A percentile compares a stretch with the other conserved stretches of the same genome.
Conservation (phyloP, 2,113 vertebrate genomes). For the Oceanodroma tethys region DNA sequence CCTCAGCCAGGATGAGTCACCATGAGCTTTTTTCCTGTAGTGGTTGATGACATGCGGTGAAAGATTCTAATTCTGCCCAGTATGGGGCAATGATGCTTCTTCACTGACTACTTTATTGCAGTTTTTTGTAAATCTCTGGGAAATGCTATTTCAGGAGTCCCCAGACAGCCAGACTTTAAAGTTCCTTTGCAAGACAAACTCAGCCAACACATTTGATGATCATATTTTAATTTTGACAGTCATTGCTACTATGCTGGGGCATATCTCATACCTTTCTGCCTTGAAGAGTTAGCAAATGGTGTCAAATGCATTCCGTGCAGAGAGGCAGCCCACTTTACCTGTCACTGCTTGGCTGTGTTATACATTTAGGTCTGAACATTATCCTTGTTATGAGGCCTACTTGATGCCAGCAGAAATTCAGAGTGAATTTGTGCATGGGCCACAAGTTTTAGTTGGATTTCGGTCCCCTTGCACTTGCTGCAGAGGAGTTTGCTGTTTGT, state of each 20-base stretch:
- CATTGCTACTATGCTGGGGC: not conserved
- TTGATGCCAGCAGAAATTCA: not conserved
- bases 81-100: not conserved
- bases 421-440: not conserved
- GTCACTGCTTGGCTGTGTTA: not conserved
- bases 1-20: not conserved
- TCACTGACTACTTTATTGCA: not conserved
- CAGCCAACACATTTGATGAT: not conserved
- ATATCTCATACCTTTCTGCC: not conserved
- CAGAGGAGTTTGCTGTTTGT: not conserved
- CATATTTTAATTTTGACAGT: not conserved
- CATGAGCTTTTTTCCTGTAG: not conserved
- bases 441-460: not conserved
- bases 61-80: not conserved
- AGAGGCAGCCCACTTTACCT: not conserved
- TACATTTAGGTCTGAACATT: not conserved
- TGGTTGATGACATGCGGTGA: not conserved
- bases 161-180: not conserved
- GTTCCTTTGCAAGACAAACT: not conserved
- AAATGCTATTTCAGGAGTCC: not conserved
- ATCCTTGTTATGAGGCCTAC: not conserved
- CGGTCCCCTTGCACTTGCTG: not conserved
- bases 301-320: not conserved
- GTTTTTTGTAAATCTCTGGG: not conserved
- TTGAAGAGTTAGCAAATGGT: not conserved